Evolutionary conservation across 1,140 invertebrate species (phyloP).

Genomic region (Liolophura sinensis): DNA sequence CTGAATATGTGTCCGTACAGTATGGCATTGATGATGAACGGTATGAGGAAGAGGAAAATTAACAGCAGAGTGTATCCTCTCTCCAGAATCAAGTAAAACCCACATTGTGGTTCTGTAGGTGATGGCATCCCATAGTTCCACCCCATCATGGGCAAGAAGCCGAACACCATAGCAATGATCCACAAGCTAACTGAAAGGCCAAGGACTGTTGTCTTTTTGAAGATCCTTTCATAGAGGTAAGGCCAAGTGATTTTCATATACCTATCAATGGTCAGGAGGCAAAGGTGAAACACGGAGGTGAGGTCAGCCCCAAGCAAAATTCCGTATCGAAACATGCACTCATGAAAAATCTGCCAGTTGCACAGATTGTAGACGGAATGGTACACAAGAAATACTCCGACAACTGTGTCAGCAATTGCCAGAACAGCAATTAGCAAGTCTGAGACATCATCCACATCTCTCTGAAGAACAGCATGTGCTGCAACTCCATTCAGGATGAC

Average conservation of each 20-base stretch:
- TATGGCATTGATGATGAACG: slow-evolving; percentile 6
- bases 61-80: slow-evolving; percentile 8
- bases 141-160: slow-evolving; percentile 21
- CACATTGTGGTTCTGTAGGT: slow-evolving; percentile 11
- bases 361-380: slow-evolving; percentile 21
- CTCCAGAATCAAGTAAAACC: slow-evolving; percentile 10
- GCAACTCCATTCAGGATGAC: no score
- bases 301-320: slow-evolving; percentile 20
- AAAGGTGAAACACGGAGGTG: slow-evolving; percentile 24
- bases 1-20: slow-evolving; percentile 19
- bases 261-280: slow-evolving; percentile 24
- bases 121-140: slow-evolving; percentile 20
- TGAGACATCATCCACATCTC: slow-evolving; percentile 1
- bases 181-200: slow-evolving; percentile 17
- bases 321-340: slow-evolving; percentile 27
- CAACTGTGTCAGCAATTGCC: slow-evolving; percentile 20
- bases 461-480: no score
- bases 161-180: slow-evolving; percentile 20
- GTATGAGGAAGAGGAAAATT: slow-evolving; percentile 10
- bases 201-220: slow-evolving; percentile 13
- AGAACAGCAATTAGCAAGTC: slow-evolving; percentile 24
- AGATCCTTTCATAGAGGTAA: slow-evolving; percentile 17
- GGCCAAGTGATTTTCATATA: slow-evolving; percentile 30
- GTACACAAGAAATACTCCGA: slow-evolving; percentile 25
- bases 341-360: slow-evolving; percentile 25